Evolutionary conservation across 2,797 vertebrate genomes (phyloP).

Genomic region (Alauda arvensis): DNA sequence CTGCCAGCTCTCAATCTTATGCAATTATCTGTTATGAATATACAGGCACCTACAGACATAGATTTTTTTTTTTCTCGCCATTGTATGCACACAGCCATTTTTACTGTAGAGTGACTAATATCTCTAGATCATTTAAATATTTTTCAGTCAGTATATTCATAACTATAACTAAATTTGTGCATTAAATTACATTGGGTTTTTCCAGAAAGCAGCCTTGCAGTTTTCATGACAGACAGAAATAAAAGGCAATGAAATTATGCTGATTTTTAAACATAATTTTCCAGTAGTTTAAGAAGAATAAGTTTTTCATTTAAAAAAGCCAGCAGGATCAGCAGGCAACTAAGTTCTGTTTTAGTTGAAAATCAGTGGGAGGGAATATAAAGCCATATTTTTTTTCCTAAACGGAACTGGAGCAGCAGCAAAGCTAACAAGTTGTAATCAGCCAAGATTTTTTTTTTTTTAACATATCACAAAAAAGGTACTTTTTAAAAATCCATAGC

Average conservation of each 20-base stretch:
- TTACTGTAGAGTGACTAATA: constrained; percentile 25
- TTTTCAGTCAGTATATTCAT: constrained; percentile 55
- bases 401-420: constrained; percentile 69
- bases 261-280: constrained; percentile 82
- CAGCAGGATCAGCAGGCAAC: constrained; percentile 78
- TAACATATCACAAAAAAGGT: constrained; percentile 39
- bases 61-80: neutral
- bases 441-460: constrained; percentile 56
- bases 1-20: neutral
- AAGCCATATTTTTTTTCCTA: constrained; percentile 71
- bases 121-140: constrained; percentile 61
- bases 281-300: constrained; percentile 79
- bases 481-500: constrained; percentile 3
- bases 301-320: constrained; percentile 79
- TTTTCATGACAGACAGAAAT: constrained; percentile 70
- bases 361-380: constrained; percentile 78
- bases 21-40: constrained; percentile 32
- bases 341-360: constrained; percentile 80
- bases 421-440: constrained; percentile 73
- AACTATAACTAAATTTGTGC: constrained; percentile 54
- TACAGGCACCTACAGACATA: neutral
- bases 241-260: constrained; percentile 74
- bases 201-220: constrained; percentile 56
- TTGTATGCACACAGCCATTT: neutral
- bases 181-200: constrained; percentile 38